Evolutionary conservation across 2,113 vertebrate genomes (phyloP).

Genomic region (Nibea coibor): DNA sequence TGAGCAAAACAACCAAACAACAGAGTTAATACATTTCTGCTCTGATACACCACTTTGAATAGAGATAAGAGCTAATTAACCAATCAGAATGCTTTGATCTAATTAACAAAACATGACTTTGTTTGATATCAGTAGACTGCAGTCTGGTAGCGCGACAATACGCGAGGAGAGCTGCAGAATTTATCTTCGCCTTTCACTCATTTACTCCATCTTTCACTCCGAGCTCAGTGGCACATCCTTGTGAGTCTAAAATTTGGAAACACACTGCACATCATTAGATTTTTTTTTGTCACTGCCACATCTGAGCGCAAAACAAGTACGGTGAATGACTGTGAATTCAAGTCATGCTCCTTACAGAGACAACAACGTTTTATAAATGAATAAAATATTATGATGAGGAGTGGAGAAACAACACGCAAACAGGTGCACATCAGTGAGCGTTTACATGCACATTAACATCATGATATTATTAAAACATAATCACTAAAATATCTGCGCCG

Average conservation of each 20-base stretch:
- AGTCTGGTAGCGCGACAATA: constrained; percentile 27
- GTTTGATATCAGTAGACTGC: constrained; percentile 43
- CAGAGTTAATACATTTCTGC: constrained; percentile 31
- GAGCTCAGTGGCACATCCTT: not conserved
- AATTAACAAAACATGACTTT: constrained; percentile 48
- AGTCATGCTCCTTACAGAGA: constrained; percentile 20
- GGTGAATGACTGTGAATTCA: constrained; percentile 10
- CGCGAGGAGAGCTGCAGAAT: constrained; percentile 25
- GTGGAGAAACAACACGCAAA: not conserved
- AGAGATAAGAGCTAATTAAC: constrained; percentile 62
- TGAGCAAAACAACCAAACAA: constrained; percentile 36
- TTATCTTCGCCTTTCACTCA: constrained; percentile 9
- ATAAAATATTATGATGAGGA: constrained; percentile 30
- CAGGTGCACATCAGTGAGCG: constrained; percentile 12
- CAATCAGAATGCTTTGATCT: constrained; percentile 53
- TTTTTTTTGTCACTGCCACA: constrained; percentile 29
- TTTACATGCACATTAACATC: constrained; percentile 27
- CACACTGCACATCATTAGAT: not conserved
- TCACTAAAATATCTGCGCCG: not conserved
- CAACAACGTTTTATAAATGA: constrained; percentile 34
- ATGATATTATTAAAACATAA: constrained; percentile 32
- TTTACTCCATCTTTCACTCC: not conserved
- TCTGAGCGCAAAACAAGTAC: not conserved
- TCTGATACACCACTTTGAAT: constrained; percentile 48
- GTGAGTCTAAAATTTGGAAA: not conserved